Base-by-base conservation (phyloP, 23 tunicate genomes). In the Styela clava region DNA sequence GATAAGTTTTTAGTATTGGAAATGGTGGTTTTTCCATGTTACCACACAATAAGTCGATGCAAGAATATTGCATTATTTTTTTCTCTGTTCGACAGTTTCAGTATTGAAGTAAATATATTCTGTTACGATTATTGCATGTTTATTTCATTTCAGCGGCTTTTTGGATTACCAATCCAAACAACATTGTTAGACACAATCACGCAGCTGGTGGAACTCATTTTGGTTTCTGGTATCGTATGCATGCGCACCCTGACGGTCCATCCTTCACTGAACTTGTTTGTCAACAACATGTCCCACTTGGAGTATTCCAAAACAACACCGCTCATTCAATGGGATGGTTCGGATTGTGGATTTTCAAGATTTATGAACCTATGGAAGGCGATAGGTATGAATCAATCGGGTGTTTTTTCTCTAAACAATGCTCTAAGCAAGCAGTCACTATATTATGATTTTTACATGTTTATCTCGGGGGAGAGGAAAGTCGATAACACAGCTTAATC, bases 141-240 rank as follows among this genome's bases (percentile, higher is more conserved):
- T 31, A 32, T n/a, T 72, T 31, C 51, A 1, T 69, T 34, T 74
- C 81, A 89, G 99, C 99, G 21, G 96, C 92, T 1, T 95, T 78
- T 71, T 95, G 99, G 99, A 88, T 95, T 22, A 91, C 96, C 23
- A 95, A 95, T 73, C 99, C 99, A 2, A 78, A 90, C 89, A 95
- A 95, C 83, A 80, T 76, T 19, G 0, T 95, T 2, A 77, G 83
- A 34, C 92, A 91, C 83, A 95, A 95, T 80, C 99, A 90, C 65
- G 99, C 96, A 0, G 99, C 99, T 26, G 99, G 99, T 26, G 96
- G 99, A 20, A 87, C 99, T 23, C 99, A 95, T 64, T 95, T 95
- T 69, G 96, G 99, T 1, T 90, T 90, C 78, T 95, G 99, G 99
- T 95, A 90, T 78, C 79, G 95, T 44, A 91, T 91, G 95, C 92